Evolutionary conservation across 2,888 invertebrate species (phyloP).

Genomic region (Philonicus albiceps): DNA sequence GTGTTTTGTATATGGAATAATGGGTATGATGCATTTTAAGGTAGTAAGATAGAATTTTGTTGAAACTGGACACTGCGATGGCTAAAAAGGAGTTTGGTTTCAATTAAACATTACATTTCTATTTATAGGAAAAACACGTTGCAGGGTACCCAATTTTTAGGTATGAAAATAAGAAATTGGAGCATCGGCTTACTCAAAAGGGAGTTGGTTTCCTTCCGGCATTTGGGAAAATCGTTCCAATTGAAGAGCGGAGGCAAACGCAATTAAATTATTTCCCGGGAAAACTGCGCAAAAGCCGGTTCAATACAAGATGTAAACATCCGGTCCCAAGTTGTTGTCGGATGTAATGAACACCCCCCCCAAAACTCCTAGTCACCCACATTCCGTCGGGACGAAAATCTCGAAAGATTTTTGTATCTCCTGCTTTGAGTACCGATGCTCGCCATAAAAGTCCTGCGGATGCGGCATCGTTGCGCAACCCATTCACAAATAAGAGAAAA

Average conservation of each 20-base stretch:
- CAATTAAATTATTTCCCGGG: background rate
- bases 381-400: background rate
- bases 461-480: background rate
- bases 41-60: too few relatives aligned
- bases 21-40: too few relatives aligned
- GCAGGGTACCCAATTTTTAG: too few relatives aligned
- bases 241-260: background rate
- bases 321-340: background rate
- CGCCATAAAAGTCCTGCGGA: background rate
- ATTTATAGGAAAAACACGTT: background rate
- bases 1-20: too few relatives aligned
- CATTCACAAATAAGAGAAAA: background rate
- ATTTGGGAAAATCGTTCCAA: background rate
- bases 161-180: background rate
- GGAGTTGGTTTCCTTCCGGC: background rate
- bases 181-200: background rate
- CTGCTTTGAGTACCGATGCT: background rate
- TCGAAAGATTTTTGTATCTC: background rate
- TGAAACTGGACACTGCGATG: background rate
- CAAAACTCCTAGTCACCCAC: background rate
- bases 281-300: background rate
- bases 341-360: background rate
- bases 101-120: too few relatives aligned
- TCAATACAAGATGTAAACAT: background rate
- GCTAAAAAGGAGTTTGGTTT: background rate